A percentile compares a stretch with the other conserved stretches of the same genome.
Evolutionary conservation across 1,140 invertebrate genomes (phyloP).

Genomic region (Leptinotarsa texana): DNA sequence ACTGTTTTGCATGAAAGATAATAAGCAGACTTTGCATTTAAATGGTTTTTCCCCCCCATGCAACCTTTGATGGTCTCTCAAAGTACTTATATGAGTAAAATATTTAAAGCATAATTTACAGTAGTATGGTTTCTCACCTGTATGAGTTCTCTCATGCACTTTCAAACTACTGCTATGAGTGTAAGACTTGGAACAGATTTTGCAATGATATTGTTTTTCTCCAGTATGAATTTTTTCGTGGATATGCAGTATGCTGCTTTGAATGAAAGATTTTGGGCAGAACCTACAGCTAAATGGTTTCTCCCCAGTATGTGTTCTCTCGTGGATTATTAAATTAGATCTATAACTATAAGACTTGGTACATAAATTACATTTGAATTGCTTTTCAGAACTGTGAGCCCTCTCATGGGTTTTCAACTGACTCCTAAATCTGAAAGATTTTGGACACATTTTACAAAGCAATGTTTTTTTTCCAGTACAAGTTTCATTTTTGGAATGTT

Average conservation of each 20-base stretch:
- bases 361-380: constrained; percentile 37
- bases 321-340: constrained; percentile 24
- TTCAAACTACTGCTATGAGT: constrained; percentile 48
- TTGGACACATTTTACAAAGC: neutral
- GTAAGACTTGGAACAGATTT: constrained; percentile 48
- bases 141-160: constrained; percentile 45
- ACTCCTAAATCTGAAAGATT: neutral
- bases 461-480: neutral
- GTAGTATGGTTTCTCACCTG: constrained; percentile 39
- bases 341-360: constrained; percentile 38
- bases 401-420: neutral
- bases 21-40: too few relatives aligned
- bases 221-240: constrained; percentile 58
- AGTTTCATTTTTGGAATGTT: too few relatives aligned
- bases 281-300: constrained; percentile 48
- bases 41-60: constrained; percentile 23
- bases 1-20: too few relatives aligned
- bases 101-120: constrained; percentile 46
- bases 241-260: constrained; percentile 48
- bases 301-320: constrained; percentile 43
- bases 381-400: constrained; percentile 23
- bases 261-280: constrained; percentile 50
- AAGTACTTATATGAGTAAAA: constrained; percentile 46
- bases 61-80: constrained; percentile 45
- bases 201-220: constrained; percentile 49